Evolutionary conservation across 1,140 invertebrate genomes (phyloP).

Genomic region (Littorina saxatilis): DNA sequence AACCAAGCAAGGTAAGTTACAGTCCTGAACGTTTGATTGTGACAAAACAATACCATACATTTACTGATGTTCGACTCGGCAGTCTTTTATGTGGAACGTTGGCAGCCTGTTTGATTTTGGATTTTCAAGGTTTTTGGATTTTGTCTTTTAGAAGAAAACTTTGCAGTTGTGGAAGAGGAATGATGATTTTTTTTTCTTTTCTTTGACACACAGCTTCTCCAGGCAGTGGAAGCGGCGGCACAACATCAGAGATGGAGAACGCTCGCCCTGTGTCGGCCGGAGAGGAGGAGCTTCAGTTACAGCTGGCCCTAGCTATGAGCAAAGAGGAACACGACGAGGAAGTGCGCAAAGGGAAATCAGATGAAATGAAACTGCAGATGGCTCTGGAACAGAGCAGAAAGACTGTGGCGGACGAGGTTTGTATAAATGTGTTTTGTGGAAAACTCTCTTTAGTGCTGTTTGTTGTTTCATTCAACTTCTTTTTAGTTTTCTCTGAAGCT

Average conservation of each 20-base stretch:
- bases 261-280: slow-evolving; percentile 96
- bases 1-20: too few species aligned
- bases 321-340: slow-evolving; percentile 99
- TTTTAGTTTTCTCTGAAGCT: not conserved
- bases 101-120: too few species aligned
- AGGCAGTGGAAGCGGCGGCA: slow-evolving; percentile 57
- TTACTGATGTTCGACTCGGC: too few species aligned
- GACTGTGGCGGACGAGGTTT: slow-evolving; percentile 40
- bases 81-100: too few species aligned
- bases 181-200: slow-evolving; percentile 22
- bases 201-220: slow-evolving; percentile 52
- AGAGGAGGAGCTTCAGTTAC: slow-evolving; percentile 98
- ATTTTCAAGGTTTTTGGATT: not conserved
- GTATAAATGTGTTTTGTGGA: not conserved
- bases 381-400: slow-evolving; percentile 95
- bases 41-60: too few species aligned
- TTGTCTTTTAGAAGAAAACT: not conserved
- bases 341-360: slow-evolving; percentile 92
- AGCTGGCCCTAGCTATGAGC: slow-evolving; percentile 98
- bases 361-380: slow-evolving; percentile 84
- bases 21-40: too few species aligned
- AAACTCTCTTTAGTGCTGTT: not conserved
- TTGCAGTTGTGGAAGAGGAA: too few species aligned
- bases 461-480: not conserved
- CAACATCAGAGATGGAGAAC: slow-evolving; percentile 88